Evolutionary conservation across 2,888 invertebrate genomes (phyloP), one percentile per base, ranked within the genome.

Genomic region (Exephanes ischioxanthus): DNA sequence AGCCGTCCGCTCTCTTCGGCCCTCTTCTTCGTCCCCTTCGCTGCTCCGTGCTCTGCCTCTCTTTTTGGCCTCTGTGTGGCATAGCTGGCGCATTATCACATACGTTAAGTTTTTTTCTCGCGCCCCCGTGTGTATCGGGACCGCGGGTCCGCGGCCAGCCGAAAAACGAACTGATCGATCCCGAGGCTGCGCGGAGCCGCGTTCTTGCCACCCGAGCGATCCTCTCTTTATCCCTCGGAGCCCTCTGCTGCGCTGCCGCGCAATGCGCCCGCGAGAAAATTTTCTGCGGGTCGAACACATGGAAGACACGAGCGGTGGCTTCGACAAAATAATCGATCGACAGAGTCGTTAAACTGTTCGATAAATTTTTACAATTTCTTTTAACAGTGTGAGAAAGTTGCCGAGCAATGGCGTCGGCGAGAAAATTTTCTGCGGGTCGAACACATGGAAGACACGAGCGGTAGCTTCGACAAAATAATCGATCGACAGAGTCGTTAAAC

Each of bases 81-180:
- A 87, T 87, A 83, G 84, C 87, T 85, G 83, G 83, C 90, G 91
- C 91, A 91, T 91, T 91, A 91, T 91, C 91, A 91, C 91, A 91
- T 91, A 91, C 91, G 91, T 90, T 91, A 90, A 90, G 84, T 84
- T 90, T 88, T 87, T 83, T 73, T 82, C 78, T 82, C 86, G 79
- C 87, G 84, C 85, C 81, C 82, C 78, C 77, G 81, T 78, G 87
- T 86, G 91, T 88, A 89, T 90, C 90, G 91, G 70, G 70, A 70
- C 70, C 79, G 79, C 79, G 55, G 51, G 63, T 61, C 63, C 53
- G 71, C 67, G 73, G 67, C 16, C 53, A 14, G 53, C 45, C 81
- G 85, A 83, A 83, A 83, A 86, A 83, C 85, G 80, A 83, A 86
- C 83, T 67, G 86, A 83, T 84, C 86, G 84, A 83, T 86, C 84